Evolutionary conservation across 2,113 vertebrate genomes (phyloP), one percentile per base, ranked within the genome.

Genomic region (Sinocyclocheilus grahami): DNA sequence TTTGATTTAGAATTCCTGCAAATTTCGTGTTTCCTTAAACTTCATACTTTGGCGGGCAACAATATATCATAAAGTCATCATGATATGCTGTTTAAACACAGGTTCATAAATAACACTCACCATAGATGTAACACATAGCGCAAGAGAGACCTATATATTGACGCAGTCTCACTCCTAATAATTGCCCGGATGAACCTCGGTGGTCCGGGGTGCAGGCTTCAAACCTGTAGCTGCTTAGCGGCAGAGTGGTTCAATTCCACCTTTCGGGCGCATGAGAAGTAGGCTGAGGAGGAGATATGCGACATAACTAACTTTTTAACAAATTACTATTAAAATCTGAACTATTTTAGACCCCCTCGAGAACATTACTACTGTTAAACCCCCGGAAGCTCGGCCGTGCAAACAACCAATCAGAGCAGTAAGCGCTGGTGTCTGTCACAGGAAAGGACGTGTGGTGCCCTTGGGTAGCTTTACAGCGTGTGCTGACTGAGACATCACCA

Each of bases 221-320:
- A 99, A 99, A 99, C 97, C 98, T 98, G 97, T 97, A 99, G 98
- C 97, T 99, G 98, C 97, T 82, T 98, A 98, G 96, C 97, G 97
- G 96, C 97, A 99, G 97, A 99, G 98, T 98, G 98, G 97, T 97
- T 98, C 98, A 97, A 99, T 99, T 99, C 98, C 98, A 99, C 98
- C 98, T 97, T 99, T 95, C 97, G 97, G 97, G 97, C 95, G 95
- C 58, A n/a, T n/a, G 2, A 6, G 1, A 2, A 20, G 2, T 2
- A 1, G 7, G 9, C 4, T 42, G 18, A 1, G 0, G 0, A 37
- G 6, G 0, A 18, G 0, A 2, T 4, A 0, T 8, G 4, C 1
- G 0, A 1, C 0, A 18, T 0, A 18, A 13, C 0, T 7, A 0
- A 4, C 0, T 0, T 42, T 1, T 13, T n/a, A 3, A 12, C 0